Base-by-base conservation (phyloP, 2,888 invertebrate species). In the Papilio protenor region DNA sequence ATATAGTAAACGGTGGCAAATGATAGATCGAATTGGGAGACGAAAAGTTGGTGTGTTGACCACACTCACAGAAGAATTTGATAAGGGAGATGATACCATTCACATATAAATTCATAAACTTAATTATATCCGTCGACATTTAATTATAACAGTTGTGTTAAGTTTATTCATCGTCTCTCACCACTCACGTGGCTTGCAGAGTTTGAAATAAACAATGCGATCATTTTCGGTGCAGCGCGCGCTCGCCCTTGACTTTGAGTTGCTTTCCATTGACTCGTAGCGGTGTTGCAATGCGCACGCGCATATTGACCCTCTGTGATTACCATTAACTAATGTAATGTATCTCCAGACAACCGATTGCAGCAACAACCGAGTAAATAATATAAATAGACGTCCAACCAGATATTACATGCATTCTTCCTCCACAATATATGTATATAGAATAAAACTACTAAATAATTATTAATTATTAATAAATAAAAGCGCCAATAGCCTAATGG, bases 181-280 rank as follows among this genome's bases (percentile, higher is more conserved):
- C 2, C 27, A 23, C 27, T 40, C 40, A 10, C 18, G 18, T 61
- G 5, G 52, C 11, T n/a, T 49, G 40, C 64, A 64, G 21, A 18
- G 16, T 10, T 40, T 57, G 1, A 16, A 69, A 40, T 23, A 61
- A 69, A 64, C 21, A 75, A 55, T 23, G 69, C 12, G 27, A 40
- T 72, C 45, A 57, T 27, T 73, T 77, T 73, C 23, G 55, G 57
- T 73, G 69, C 72, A 71, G 33, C 27, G 72, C 66, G 33, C 66
- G 74, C 21, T 45, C 45, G 79, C 75, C 81, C 80, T 81, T 81
- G 81, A 81, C 81, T 76, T 79, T 79, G 75, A 75, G 57, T 76
- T 79, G 72, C 52, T 61, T 75, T 71, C 69, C 74, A 77, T 81
- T 79, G 76, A 77, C 72, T 77, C 57, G 12, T 16, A 40, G 59